Evolutionary conservation across 2,888 invertebrate genomes (phyloP).

Genomic region (Seira musarum): DNA sequence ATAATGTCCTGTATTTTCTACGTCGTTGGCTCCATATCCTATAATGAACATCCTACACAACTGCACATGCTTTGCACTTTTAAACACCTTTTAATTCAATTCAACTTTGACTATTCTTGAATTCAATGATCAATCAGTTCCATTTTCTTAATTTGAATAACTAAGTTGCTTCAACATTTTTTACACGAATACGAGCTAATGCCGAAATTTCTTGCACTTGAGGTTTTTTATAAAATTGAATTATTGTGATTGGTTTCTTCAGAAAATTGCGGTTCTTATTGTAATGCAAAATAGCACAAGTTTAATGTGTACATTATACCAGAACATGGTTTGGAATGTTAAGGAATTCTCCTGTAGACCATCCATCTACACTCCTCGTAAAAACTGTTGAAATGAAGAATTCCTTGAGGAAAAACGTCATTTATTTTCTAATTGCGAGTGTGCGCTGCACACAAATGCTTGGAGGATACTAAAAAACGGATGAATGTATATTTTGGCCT

Average conservation of each 20-base stretch:
- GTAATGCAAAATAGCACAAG: slow-evolving; percentile 10
- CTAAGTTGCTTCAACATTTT: neutral
- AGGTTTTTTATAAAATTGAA: neutral
- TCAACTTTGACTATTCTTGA: neutral
- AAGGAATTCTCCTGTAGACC: too few relatives aligned
- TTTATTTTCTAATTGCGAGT: too few relatives aligned
- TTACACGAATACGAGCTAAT: too few relatives aligned
- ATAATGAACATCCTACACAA: neutral
- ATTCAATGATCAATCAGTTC: neutral
- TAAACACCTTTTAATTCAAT: neutral
- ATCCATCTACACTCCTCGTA: neutral
- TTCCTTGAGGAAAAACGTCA: slow-evolving; percentile 29
- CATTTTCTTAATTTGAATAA: neutral
- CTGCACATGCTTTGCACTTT: neutral
- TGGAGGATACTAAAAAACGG: neutral
- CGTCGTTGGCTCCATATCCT: neutral
- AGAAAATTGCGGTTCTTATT: too few relatives aligned
- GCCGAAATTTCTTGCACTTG: neutral
- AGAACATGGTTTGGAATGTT: slow-evolving; percentile 23
- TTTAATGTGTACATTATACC: neutral
- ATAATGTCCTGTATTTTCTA: neutral
- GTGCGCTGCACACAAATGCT: neutral
- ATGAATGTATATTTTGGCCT: neutral
- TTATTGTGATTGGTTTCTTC: slow-evolving; percentile 1
- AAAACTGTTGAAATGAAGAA: slow-evolving; percentile 32